These are phyloP conservation scores for Penaeus vannamei DNA, from an alignment of 1,140 invertebrate species.

Conservation along the genomic window DNA sequence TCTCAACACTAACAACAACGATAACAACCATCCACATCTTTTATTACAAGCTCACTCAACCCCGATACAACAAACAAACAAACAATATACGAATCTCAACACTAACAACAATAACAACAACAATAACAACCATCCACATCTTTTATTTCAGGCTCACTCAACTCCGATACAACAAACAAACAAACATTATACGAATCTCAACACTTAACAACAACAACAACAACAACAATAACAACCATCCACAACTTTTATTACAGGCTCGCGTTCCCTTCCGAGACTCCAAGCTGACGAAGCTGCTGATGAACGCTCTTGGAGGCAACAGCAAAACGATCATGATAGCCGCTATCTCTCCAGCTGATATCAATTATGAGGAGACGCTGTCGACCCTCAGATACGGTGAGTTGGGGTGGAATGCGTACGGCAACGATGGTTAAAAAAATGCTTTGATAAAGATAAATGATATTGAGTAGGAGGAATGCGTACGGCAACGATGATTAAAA, in stretches of 20 bases:
- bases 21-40: no score
- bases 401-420: constrained; percentile 28
- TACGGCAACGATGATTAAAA: no score
- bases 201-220: background rate
- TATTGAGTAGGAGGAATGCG: no score
- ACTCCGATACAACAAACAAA: background rate
- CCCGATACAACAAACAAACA: no score
- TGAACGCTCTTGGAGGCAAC: constrained; percentile 80
- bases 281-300: constrained; percentile 77
- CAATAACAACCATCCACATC: no score
- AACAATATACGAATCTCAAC: no score
- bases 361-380: constrained; percentile 79
- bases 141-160: no score
- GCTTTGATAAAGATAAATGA: no score
- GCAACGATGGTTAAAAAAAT: no score
- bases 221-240: background rate
- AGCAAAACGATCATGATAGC: constrained; percentile 80
- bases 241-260: constrained; percentile 44
- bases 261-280: constrained; percentile 79
- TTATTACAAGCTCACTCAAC: no score
- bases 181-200: background rate
- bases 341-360: constrained; percentile 78
- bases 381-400: constrained; percentile 78
- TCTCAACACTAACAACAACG: no score
- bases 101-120: no score